phyloP scores from a whole-genome alignment of 2,797 vertebrate species.

The Rhincodon typus region DNA sequence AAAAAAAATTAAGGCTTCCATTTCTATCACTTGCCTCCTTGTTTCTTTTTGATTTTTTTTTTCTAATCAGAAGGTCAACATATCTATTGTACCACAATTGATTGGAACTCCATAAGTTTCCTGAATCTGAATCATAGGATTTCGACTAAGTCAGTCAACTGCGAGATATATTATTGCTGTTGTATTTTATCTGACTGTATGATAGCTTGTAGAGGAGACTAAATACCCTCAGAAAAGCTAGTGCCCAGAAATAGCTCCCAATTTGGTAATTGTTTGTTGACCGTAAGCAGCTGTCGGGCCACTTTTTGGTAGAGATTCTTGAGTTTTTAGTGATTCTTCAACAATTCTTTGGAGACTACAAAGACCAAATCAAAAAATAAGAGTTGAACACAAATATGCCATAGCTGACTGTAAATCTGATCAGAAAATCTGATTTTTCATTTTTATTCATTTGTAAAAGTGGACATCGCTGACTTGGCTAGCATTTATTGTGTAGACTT shows the following conservation, averaged over 20 bases:
- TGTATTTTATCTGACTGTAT: background rate
- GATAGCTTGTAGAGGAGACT: background rate
- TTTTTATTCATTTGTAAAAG: no score
- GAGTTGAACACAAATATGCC: background rate
- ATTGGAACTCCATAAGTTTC: background rate
- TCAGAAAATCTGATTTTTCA: background rate
- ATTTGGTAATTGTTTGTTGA: background rate
- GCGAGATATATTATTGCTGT: background rate
- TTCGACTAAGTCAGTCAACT: background rate
- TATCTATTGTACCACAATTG: background rate
- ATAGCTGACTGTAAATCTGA: background rate
- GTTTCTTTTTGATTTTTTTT: background rate
- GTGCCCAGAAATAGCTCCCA: background rate
- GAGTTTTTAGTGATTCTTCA: background rate
- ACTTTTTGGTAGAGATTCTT: background rate
- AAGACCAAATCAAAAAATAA: background rate
- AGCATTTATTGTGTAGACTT: no score
- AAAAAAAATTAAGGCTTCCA: background rate
- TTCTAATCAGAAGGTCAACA: background rate
- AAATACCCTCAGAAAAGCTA: background rate
- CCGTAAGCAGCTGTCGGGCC: background rate
- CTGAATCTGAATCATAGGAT: background rate
- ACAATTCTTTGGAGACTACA: background rate
- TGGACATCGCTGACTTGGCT: no score
- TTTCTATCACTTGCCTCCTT: background rate